Percentiles rank a stretch among this genome's conserved stretches.
Conservation (phyloP, 2,888 invertebrate species). For the Pristionchus japonicus region DNA sequence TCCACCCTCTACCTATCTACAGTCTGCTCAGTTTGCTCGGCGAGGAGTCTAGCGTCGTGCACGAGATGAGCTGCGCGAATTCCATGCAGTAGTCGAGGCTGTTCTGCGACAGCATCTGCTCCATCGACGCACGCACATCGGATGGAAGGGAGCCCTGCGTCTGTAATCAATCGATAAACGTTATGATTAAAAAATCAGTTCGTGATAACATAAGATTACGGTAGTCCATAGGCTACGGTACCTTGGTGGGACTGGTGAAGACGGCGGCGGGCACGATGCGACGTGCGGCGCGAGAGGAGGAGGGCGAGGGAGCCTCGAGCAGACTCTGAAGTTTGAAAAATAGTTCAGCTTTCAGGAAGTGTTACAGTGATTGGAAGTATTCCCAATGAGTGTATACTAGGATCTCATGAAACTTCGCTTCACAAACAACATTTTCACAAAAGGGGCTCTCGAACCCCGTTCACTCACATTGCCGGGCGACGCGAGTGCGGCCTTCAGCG, state of each 20-base stretch:
- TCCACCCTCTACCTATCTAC: no score
- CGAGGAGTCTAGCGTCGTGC: not conserved
- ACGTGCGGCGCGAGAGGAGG: not conserved
- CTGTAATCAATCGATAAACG: no score
- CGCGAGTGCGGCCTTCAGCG: not conserved
- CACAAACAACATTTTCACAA: no score
- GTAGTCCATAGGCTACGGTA: not conserved
- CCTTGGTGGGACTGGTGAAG: not conserved
- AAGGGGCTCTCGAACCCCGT: no score
- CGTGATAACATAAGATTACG: no score
- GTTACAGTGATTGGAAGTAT: no score
- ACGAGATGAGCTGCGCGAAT: constrained; percentile 10
- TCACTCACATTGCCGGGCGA: constrained; percentile 2
- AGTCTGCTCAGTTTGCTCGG: not conserved
- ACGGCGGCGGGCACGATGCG: not conserved
- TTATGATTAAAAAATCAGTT: no score
- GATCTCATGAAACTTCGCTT: not conserved
- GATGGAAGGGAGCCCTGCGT: not conserved
- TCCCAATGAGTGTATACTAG: not conserved
- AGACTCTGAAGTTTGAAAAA: constrained; percentile 12
- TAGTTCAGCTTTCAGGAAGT: no score
- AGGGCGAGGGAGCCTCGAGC: not conserved
- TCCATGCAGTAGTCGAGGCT: constrained; percentile 25
- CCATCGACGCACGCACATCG: constrained; percentile 18
- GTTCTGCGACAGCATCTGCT: not conserved